phyloP scores from a whole-genome alignment of 2,888 invertebrate species.

The Harpalus rubripes region DNA sequence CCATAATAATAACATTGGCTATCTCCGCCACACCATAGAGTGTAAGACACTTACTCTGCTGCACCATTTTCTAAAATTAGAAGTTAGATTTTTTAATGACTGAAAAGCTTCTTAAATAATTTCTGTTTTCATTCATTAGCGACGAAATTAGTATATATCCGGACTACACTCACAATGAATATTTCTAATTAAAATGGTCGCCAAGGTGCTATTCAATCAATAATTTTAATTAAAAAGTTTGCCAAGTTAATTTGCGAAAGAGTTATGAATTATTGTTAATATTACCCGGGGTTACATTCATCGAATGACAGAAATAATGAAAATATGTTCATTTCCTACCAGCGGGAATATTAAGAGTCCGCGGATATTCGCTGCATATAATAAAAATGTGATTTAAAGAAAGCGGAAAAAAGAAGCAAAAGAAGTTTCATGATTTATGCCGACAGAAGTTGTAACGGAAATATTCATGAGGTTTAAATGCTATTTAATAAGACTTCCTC shows the following conservation, averaged over 20 bases:
- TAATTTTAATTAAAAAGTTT: slow-evolving; percentile 63
- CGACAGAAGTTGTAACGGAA: slow-evolving; percentile 4
- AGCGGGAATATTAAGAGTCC: slow-evolving; percentile 28
- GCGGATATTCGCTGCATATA: slow-evolving; percentile 18
- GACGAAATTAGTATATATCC: slow-evolving; percentile 17
- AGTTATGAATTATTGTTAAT: slow-evolving; percentile 63
- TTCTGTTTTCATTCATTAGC: slow-evolving; percentile 22
- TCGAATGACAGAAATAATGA: slow-evolving; percentile 56
- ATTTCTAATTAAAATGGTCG: slow-evolving; percentile 37
- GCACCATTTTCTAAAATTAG: no score
- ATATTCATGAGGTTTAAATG: slow-evolving; percentile 26
- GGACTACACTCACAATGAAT: not conserved
- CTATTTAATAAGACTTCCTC: slow-evolving; percentile 9
- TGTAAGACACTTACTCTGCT: no score
- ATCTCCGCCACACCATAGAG: no score
- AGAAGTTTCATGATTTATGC: slow-evolving; percentile 5
- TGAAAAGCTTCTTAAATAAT: slow-evolving; percentile 24
- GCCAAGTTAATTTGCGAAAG: slow-evolving; percentile 50
- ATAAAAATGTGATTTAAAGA: slow-evolving; percentile 46
- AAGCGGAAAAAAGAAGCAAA: slow-evolving; percentile 14
- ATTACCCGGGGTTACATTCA: slow-evolving; percentile 53
- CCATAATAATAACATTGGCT: no score
- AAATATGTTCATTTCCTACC: slow-evolving; percentile 37
- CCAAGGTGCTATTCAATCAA: slow-evolving; percentile 50
- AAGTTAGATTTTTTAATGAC: not conserved